Evolutionary conservation across 2,888 invertebrate genomes (phyloP).

Genomic region (Spodoptera littoralis): DNA sequence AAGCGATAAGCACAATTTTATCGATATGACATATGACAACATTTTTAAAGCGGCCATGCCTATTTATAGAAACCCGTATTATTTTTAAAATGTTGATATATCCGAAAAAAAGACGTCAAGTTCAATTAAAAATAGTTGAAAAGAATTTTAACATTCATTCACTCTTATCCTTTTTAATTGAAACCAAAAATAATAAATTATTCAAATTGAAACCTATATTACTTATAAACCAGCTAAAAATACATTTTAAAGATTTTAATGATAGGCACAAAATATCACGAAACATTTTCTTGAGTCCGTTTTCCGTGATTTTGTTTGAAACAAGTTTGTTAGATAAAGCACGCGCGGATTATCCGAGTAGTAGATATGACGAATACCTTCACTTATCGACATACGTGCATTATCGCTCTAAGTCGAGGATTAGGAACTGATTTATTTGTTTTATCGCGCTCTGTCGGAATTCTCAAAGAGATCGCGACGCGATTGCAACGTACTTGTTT

Average conservation of each 20-base stretch:
- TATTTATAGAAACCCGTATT: slow-evolving; percentile 19
- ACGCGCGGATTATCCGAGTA: slow-evolving; percentile 70
- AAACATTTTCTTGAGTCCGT: slow-evolving; percentile 32
- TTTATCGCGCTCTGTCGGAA: slow-evolving; percentile 76
- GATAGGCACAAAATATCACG: no score
- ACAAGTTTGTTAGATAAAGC: slow-evolving; percentile 62
- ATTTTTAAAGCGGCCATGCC: slow-evolving; percentile 1
- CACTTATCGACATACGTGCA: slow-evolving; percentile 66
- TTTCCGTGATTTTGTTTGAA: slow-evolving; percentile 60
- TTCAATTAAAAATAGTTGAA: no score
- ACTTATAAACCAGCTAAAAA: no score
- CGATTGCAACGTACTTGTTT: slow-evolving; percentile 51
- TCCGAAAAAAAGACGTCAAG: not conserved
- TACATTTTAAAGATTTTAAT: no score
- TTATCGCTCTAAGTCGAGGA: slow-evolving; percentile 74
- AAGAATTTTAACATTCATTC: no score
- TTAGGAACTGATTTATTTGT: slow-evolving; percentile 82
- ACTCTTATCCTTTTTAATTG: no score
- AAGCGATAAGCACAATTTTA: slow-evolving; percentile 30
- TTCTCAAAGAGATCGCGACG: slow-evolving; percentile 57
- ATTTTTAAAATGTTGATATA: slow-evolving; percentile 1
- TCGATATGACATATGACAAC: slow-evolving; percentile 21
- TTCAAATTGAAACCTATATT: no score
- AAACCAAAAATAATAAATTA: no score
- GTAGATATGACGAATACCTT: slow-evolving; percentile 48